These are phyloP conservation scores for Todus mexicanus DNA, from an alignment of 2,797 vertebrate species.

Conservation along the genomic window DNA sequence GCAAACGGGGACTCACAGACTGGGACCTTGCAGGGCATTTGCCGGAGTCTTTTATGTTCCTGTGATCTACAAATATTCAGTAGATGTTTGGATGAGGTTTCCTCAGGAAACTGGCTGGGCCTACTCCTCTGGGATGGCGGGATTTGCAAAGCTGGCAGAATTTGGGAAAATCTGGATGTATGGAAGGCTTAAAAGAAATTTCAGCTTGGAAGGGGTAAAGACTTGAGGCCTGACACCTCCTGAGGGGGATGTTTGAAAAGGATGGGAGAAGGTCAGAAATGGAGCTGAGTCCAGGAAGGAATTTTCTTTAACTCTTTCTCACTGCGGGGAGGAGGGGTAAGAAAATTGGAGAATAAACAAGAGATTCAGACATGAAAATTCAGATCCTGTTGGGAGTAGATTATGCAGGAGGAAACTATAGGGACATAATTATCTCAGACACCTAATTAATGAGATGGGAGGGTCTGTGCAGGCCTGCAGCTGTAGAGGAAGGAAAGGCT, in stretches of 20 bases:
- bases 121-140: background rate
- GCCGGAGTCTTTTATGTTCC: background rate
- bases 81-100: background rate
- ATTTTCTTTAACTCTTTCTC: background rate
- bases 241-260: background rate
- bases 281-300: background rate
- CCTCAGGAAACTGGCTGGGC: background rate
- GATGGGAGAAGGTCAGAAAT: background rate
- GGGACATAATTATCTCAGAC: background rate
- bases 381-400: background rate
- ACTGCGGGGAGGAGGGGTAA: background rate
- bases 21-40: background rate
- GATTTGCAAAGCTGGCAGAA: background rate
- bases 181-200: background rate
- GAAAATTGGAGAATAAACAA: background rate
- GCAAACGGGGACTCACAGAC: accelerated
- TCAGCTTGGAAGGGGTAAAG: background rate
- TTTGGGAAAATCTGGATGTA: background rate
- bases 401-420: background rate
- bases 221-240: background rate
- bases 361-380: background rate
- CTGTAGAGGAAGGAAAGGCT: background rate
- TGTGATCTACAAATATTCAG: background rate
- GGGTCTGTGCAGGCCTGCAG: background rate
- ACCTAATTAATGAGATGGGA: background rate